A percentile compares a stretch with the other conserved stretches of the same genome.
Evolutionary conservation across 2,113 vertebrate genomes (phyloP).

Genomic region (Clarias gariepinus): DNA sequence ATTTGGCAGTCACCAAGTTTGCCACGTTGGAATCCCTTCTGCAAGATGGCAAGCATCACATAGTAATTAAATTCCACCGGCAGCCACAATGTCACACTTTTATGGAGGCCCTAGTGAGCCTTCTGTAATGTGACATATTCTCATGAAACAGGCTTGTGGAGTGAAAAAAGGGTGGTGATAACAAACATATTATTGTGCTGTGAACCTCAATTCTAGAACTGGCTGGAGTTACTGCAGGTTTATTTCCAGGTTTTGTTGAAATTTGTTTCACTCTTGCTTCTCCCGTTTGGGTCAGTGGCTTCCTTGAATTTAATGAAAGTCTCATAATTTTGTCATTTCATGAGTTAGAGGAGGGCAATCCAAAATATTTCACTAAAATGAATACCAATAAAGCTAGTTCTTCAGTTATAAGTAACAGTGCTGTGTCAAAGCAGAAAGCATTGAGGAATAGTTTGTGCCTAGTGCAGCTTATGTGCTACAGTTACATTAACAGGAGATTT

Average conservation of each 20-base stretch:
- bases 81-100: not conserved
- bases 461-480: not conserved
- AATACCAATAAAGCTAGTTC: not conserved
- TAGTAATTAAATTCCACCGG: constrained; percentile 1
- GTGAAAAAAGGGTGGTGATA: not conserved
- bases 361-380: not conserved
- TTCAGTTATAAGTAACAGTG: not conserved
- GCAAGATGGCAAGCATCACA: not conserved
- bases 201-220: not conserved
- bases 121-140: constrained; percentile 2
- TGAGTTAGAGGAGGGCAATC: not conserved
- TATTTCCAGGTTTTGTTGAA: not conserved
- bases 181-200: not conserved
- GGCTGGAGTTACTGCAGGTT: not conserved
- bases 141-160: not conserved
- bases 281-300: not conserved
- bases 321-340: not conserved
- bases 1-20: not conserved
- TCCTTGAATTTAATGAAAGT: not conserved
- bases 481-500: not conserved
- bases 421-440: not conserved
- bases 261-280: not conserved
- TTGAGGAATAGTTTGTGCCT: not conserved
- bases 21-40: not conserved
- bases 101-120: not conserved